phyloP scores from a whole-genome alignment of 2,113 vertebrate species.

The Poecile atricapillus region DNA sequence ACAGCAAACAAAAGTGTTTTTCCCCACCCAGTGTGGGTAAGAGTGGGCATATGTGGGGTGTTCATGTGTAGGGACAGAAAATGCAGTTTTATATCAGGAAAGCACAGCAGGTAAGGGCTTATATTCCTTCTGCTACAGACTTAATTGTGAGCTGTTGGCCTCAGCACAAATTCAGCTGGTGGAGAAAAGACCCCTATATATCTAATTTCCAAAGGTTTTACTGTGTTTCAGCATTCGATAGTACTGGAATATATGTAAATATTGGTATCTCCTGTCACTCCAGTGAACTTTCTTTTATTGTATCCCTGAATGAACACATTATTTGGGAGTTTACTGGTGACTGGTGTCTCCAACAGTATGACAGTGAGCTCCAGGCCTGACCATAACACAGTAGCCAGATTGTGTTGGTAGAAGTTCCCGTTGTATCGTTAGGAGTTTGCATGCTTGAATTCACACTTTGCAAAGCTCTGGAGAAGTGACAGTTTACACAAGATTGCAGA shows the following conservation, averaged over 20 bases:
- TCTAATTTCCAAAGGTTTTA: background rate
- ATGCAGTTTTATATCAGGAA: background rate
- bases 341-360: background rate
- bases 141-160: background rate
- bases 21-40: background rate
- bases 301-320: background rate
- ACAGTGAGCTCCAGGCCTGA: background rate
- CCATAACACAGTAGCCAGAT: rapidly evolving
- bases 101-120: background rate
- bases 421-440: background rate
- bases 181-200: background rate
- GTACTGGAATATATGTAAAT: background rate
- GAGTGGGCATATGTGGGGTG: background rate
- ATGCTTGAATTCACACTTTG: background rate
- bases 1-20: background rate
- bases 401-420: background rate
- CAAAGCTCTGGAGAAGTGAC: background rate
- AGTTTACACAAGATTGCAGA: background rate
- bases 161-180: background rate
- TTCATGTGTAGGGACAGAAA: background rate
- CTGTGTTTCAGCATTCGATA: background rate
- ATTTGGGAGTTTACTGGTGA: background rate
- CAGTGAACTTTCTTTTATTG: background rate
- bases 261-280: background rate
- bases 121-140: background rate